Conservation (phyloP, 1,140 invertebrate species). For the Drosophila pandora region DNA sequence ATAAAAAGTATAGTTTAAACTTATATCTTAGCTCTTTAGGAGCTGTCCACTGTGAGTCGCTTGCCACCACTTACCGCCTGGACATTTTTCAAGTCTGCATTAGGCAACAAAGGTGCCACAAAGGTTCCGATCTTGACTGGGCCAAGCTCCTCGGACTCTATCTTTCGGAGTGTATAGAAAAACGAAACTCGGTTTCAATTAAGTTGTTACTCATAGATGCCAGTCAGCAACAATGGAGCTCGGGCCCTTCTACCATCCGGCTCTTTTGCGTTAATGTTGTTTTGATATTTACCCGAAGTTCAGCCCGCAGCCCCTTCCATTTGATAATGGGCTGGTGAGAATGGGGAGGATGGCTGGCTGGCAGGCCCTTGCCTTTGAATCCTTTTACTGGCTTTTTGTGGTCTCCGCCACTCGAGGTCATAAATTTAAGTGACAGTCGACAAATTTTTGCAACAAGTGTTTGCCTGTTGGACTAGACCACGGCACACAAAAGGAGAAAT, state of each 20-base stretch:
- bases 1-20: neutral
- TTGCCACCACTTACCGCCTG: constrained; percentile 78
- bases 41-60: constrained; percentile 46
- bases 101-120: constrained; percentile 54
- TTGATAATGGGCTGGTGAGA: constrained; percentile 63
- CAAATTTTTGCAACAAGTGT: constrained; percentile 83
- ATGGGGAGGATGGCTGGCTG: constrained; percentile 30
- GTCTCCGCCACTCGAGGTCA: constrained; percentile 52
- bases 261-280: constrained; percentile 62
- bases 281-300: constrained; percentile 70
- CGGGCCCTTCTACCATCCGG: constrained; percentile 6
- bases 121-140: constrained; percentile 77
- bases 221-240: constrained; percentile 17
- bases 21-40: neutral
- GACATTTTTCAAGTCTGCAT: constrained; percentile 74
- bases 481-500: neutral
- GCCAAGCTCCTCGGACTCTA: constrained; percentile 24
- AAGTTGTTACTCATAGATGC: constrained; percentile 77
- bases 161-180: constrained; percentile 12
- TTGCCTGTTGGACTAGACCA: constrained; percentile 28
- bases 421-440: constrained; percentile 83
- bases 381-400: constrained; percentile 34
- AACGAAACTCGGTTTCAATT: constrained; percentile 69
- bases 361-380: constrained; percentile 7
- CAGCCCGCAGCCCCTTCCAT: constrained; percentile 42